A percentile compares a stretch with the other conserved stretches of the same genome.
Conservation (phyloP, 2,113 vertebrate genomes). For the Pyxicephalus adspersus region DNA sequence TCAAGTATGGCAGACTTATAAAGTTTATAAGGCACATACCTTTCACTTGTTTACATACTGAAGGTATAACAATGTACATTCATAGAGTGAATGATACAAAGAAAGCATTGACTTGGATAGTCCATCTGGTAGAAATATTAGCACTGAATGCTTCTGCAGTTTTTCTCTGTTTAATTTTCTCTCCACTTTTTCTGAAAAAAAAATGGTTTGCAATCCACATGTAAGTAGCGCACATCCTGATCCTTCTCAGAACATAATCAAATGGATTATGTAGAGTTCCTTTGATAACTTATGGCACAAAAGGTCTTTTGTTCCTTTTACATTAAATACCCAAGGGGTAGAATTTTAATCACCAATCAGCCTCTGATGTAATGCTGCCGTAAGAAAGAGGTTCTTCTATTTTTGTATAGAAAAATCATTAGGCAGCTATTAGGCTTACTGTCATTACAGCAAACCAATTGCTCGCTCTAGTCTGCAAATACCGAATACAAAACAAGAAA, state of each 20-base stretch:
- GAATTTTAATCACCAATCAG: conserved; percentile 20
- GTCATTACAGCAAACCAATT: conserved; percentile 6
- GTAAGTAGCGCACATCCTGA: conserved; percentile 26
- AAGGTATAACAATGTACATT: not conserved
- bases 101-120: conserved; percentile 1
- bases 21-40: conserved; percentile 19
- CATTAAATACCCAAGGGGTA: conserved; percentile 40
- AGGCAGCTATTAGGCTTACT: conserved; percentile 23
- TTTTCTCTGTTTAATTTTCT: not conserved
- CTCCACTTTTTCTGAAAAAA: not conserved
- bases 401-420: conserved; percentile 36
- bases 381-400: conserved; percentile 6
- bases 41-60: conserved; percentile 23
- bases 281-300: conserved; percentile 39
- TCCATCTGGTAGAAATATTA: conserved; percentile 27
- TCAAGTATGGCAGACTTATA: conserved; percentile 2
- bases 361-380: conserved; percentile 40
- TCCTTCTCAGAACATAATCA: conserved; percentile 27
- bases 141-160: conserved; percentile 11
- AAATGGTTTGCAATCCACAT: not conserved
- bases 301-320: conserved; percentile 20
- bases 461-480: not conserved
- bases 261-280: conserved; percentile 34
- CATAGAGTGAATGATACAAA: conserved; percentile 6
- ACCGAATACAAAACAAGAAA: not conserved